Evolutionary conservation across 2,888 invertebrate species (phyloP), one percentile per base, ranked within the genome.

Genomic region (Drosophila mimica): DNA sequence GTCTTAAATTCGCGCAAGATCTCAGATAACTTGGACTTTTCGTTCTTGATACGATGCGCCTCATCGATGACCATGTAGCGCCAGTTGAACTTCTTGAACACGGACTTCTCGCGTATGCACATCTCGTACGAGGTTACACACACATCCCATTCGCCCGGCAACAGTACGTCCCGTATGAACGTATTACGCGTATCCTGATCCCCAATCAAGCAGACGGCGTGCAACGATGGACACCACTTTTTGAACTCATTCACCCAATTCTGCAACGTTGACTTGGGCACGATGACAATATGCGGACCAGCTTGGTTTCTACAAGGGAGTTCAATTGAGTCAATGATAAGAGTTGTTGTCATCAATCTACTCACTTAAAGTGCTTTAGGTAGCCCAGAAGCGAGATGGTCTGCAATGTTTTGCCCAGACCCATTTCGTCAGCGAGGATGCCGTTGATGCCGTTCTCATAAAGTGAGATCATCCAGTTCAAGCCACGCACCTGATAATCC

Each of bases 51-150:
- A 70, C 99, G 95, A 94, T 99, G 99, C 28, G 99, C 99, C 93
- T 99, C 99, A 92, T 99, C 99, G 83, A 99, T 99, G n/a, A 99
- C 98, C 96, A 99, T 96, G 93, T 99, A 99, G 9, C 98, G 95
- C 99, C 99, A 99, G 87, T 97, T 98, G 92, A 99, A 99, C 93
- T 99, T 99, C 92, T 99, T 99, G 91, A 99, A 98, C 1, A 98
- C 98, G 1, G 98, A 96, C 93, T 98, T 98, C 92, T 99, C 99
- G 83, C 97, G 96, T 74, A 99, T 98, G 59, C 98, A 97, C 99
- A 99, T 99, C 94, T 99, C 99, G 87, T 99, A 99, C 0, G 99
- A 99, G 0, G 99, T 99, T 17, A 99, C 97, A 91, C 98, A 98
- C 0, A 98, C 99, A 93, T 99, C 99, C 98, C 99, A 99, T 85